Evolutionary conservation across 2,888 invertebrate genomes (phyloP).

Genomic region (Pristionchus entomophagus): DNA sequence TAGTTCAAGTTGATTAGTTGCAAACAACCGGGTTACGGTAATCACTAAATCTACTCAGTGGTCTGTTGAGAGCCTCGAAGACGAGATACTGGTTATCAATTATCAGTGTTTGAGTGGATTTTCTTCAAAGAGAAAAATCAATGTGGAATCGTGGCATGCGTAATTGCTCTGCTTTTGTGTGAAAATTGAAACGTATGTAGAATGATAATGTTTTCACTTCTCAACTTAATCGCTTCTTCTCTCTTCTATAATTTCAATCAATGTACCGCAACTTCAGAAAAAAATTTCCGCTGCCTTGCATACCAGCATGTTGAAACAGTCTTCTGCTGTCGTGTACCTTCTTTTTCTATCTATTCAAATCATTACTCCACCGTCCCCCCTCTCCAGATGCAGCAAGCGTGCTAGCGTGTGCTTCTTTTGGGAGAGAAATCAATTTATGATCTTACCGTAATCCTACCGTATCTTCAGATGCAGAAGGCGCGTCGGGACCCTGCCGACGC

Average conservation of each 20-base stretch:
- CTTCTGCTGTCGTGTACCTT: neutral
- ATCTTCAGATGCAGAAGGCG: constrained; percentile 30
- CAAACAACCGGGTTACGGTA: neutral
- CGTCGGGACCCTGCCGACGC: constrained; percentile 10
- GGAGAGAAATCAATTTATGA: no score
- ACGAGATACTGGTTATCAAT: neutral
- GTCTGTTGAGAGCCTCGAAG: neutral
- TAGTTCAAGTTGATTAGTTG: neutral
- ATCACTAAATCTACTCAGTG: neutral
- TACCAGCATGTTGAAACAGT: neutral
- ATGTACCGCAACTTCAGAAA: neutral
- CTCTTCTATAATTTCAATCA: no score
- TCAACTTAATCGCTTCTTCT: neutral
- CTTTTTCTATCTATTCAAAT: no score
- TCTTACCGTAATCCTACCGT: neutral
- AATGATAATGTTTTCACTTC: neutral
- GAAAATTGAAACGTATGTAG: neutral
- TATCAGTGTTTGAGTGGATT: no score
- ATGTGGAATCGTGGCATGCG: neutral
- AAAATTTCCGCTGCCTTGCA: neutral
- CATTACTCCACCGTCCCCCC: no score
- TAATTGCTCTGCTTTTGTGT: neutral
- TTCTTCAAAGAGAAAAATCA: neutral
- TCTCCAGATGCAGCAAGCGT: no score
- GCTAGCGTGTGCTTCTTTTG: no score